Percentiles rank a stretch among this genome's conserved stretches.
Evolutionary conservation across 2,113 vertebrate genomes (phyloP).

Genomic region (Prunella himalayana): DNA sequence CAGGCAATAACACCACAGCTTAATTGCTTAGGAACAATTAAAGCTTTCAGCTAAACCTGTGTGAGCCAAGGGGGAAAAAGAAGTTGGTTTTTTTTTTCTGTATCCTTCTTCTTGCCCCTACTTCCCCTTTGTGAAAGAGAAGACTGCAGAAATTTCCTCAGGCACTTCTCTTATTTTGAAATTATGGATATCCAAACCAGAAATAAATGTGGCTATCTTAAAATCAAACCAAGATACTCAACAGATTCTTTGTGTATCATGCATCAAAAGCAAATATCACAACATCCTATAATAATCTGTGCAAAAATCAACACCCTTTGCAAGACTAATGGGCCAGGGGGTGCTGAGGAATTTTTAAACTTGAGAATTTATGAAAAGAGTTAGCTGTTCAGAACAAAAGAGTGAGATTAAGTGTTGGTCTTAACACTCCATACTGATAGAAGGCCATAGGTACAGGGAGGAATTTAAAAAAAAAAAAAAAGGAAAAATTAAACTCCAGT

Average conservation of each 20-base stretch:
- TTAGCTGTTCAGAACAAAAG: not conserved
- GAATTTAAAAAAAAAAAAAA: fast-evolving
- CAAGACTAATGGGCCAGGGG: not conserved
- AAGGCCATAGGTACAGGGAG: not conserved
- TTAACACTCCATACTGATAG: not conserved
- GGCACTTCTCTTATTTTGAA: not conserved
- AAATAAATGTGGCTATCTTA: not conserved
- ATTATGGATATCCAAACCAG: not conserved
- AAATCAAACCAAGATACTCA: not conserved
- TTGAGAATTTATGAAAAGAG: not conserved
- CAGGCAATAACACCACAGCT: not conserved
- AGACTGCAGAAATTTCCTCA: not conserved
- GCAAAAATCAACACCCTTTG: not conserved
- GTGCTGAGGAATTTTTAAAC: not conserved
- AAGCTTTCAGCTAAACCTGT: not conserved
- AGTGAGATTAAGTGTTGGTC: not conserved
- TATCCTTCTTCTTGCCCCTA: not conserved
- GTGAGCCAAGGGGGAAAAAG: not conserved
- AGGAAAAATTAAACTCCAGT: not conserved
- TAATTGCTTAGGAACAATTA: not conserved
- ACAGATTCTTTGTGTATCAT: not conserved
- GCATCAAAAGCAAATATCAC: not conserved
- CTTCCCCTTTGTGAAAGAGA: not conserved
- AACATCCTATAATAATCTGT: not conserved
- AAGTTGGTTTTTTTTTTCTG: fast-evolving